Evolutionary conservation across 2,113 vertebrate species (phyloP).

Genomic region (Chunga burmeisteri): DNA sequence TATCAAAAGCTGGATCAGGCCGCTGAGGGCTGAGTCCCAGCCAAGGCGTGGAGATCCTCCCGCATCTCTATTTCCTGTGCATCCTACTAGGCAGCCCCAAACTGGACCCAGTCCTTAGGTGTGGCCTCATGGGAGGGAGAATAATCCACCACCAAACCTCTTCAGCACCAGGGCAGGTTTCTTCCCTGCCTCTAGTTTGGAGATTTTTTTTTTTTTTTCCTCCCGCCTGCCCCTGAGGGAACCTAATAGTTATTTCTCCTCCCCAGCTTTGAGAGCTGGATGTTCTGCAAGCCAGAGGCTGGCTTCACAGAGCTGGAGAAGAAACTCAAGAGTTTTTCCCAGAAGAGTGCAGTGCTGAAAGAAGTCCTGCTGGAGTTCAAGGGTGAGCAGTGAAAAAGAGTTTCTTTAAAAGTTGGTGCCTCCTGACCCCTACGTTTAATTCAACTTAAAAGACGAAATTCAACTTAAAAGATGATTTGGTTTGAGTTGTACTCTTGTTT

Average conservation of each 20-base stretch:
- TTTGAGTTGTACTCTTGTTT: background rate
- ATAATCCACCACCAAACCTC: background rate
- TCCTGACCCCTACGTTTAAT: background rate
- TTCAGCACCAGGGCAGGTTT: background rate
- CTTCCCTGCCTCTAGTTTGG: background rate
- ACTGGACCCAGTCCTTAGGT: background rate
- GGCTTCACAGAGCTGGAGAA: conserved; percentile 11
- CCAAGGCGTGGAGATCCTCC: background rate
- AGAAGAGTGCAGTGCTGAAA: conserved; percentile 6
- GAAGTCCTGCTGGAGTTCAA: conserved; percentile 41
- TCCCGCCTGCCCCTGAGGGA: too few species aligned
- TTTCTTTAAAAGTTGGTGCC: background rate
- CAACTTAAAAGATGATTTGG: too few species aligned
- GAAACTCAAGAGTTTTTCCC: conserved; percentile 42
- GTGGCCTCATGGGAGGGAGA: background rate
- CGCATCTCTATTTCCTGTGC: too few species aligned
- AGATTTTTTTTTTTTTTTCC: background rate
- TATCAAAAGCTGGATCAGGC: background rate
- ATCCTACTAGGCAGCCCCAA: background rate
- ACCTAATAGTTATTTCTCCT: background rate
- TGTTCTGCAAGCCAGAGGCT: background rate
- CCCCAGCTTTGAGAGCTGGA: conserved; percentile 6
- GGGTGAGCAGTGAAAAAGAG: background rate
- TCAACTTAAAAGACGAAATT: background rate
- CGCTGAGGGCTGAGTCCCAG: background rate